Base-by-base conservation (phyloP, 2,113 vertebrate species). In the Nannobrachium achirus region DNA sequence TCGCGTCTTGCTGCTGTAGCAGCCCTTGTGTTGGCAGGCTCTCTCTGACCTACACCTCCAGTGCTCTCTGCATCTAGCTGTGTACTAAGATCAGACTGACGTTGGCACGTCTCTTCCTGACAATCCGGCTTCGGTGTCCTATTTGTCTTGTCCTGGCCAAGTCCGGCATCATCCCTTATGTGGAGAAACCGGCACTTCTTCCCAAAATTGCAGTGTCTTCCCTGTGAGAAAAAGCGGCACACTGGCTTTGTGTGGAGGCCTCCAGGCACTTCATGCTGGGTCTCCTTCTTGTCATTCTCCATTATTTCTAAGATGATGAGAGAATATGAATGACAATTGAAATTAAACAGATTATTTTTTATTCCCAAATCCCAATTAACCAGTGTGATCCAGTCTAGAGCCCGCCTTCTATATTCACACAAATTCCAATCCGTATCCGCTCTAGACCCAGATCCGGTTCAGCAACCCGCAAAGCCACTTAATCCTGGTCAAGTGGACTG, bases 201-300 rank as follows among this genome's bases (percentile, higher is more conserved):
- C 1, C 93, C 93, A 79, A 88, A 94, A 55, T 82, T 85, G 64
- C 93, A 94, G 66, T 73, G 80, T 63, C 80, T 85, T 49, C 93
- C 93, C 73, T 91, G 92, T 52, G 91, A 90, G 69, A 83, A 93
- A 73, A 92, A 94, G 41, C 91, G 91, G 56, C 93, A 94, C 14
- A 84, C 15, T 14, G n/a, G 90, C 18, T 82, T 86, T 8, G 76
- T 56, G 0, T 14, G 73, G 8, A 50, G 19, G 13, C 50, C 18
- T n/a, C 42, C 57, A 11, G 11, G 51, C 11, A 71, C 45, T 13
- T 73, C 61, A 19, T 11, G n/a, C 2, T n/a, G n/a, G 4, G 45
- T 59, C 41, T 77, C 76, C 52, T 38, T 73, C 1, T 50, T 75
- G 38, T 1, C 45, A 3, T 64, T 48, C 63, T 77, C 84, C 84